Base-by-base conservation (phyloP, 2,113 vertebrate species). In the Cervus canadensis region DNA sequence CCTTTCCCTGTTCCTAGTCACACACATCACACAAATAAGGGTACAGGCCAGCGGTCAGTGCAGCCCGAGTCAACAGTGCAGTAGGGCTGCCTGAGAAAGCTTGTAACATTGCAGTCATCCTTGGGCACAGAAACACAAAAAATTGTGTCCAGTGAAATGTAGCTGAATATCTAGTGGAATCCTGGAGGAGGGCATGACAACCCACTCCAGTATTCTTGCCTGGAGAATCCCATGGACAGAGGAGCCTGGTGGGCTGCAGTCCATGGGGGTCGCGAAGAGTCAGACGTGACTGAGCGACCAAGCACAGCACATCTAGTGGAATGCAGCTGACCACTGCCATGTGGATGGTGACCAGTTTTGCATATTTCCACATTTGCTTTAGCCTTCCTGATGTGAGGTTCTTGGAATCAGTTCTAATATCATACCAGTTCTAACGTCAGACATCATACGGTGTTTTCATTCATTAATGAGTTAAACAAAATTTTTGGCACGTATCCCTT, bases 321-420 rank as follows among this genome's bases (percentile, higher is more conserved):
- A 54, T 0, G 33, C 11, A 14, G 0, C 2, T 19, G 60, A 19
- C 62, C 2, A 1, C 4, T 6, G 56, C 71, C 91, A 33, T 5
- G 28, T 9, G 56, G 56, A 16, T 11, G 3, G 28, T 0, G 33
- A 59, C 60, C 40, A 8, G 52, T 14, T 36, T 1, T 54, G 45
- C 23, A 3, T 2, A 3, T n/a, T n/a, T 56, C 8, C 4, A 19
- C 8, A 30, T 4, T 26, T 7, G 12, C 62, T 14, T 40, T 26
- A 33, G 40, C 50, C 2, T 36, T 26, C 40, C 50, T 6, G 26
- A 12, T 0, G n/a, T 43, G 43, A 43, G 33, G 67, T 12, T 40
- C n/a, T 54, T 33, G 15, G 12, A 36, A 43, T n/a, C n/a, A 11
- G 54, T 11, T 43, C n/a, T 13, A 13, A 50, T n/a, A 13, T 7